phyloP scores from a whole-genome alignment of 1,140 invertebrate genomes.

The Dreissena polymorpha region DNA sequence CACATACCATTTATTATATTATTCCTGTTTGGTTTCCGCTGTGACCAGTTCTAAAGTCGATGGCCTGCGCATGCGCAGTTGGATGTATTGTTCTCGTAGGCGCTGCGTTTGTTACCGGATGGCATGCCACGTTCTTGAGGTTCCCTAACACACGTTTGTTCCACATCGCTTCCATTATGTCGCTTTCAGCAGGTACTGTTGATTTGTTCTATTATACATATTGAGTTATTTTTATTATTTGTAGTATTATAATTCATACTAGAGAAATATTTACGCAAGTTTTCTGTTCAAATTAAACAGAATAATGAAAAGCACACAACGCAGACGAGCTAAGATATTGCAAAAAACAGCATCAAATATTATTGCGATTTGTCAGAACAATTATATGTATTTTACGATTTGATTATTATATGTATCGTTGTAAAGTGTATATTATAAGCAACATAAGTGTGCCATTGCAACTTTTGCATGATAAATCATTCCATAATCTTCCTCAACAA shows the following conservation, averaged over 20 bases:
- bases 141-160: not conserved
- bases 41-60: slow-evolving; percentile 65
- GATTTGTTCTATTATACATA: not conserved
- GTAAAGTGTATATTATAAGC: no score
- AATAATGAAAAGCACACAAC: not conserved
- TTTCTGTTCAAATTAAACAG: not conserved
- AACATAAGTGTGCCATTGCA: no score
- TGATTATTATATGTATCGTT: no score
- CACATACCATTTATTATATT: no score
- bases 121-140: slow-evolving; percentile 52
- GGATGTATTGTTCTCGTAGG: slow-evolving; percentile 67
- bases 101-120: slow-evolving; percentile 59
- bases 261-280: not conserved
- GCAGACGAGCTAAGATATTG: not conserved
- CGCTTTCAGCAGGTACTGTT: slow-evolving; percentile 59
- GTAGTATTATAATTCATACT: no score
- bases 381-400: no score
- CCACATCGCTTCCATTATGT: slow-evolving; percentile 42
- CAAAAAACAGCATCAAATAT: no score
- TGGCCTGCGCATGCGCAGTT: slow-evolving; percentile 67
- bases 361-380: no score
- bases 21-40: no score
- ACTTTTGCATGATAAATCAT: no score
- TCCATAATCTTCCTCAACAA: no score
- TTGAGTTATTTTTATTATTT: no score